Evolutionary conservation across 2,797 vertebrate species (phyloP).

Genomic region (Diceros bicornis): DNA sequence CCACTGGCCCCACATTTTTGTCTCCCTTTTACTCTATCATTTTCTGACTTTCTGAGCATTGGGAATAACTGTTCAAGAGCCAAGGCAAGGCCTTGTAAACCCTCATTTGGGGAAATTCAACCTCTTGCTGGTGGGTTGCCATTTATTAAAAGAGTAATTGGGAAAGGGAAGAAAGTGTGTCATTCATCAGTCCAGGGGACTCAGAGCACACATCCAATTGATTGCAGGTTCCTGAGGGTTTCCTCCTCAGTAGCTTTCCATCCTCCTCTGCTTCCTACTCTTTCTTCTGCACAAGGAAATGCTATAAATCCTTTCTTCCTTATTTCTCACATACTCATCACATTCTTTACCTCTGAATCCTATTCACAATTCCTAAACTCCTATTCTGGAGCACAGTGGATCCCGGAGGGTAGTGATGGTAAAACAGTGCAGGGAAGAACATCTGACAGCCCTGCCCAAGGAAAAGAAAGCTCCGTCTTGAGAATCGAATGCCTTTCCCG

Average conservation of each 20-base stretch:
- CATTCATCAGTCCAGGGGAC: background rate
- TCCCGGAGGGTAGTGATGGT: background rate
- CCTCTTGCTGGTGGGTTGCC: background rate
- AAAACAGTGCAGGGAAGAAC: background rate
- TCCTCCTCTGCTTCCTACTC: background rate
- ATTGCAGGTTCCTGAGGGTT: background rate
- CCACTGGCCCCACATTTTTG: rapidly evolving
- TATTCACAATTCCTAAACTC: background rate
- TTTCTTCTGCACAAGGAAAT: background rate
- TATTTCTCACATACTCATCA: background rate
- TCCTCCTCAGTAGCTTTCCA: background rate
- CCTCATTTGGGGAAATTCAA: background rate
- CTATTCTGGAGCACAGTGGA: background rate
- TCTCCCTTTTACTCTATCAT: background rate
- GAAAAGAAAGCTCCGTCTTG: background rate
- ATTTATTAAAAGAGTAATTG: constrained; percentile 51
- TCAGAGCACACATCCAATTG: background rate
- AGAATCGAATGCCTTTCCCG: background rate
- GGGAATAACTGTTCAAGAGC: background rate
- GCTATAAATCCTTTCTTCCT: background rate
- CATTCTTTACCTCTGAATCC: background rate
- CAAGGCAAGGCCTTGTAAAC: background rate
- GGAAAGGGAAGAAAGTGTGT: background rate
- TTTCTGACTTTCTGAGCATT: constrained; percentile 23
- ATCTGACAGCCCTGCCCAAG: background rate